Evolutionary conservation across 2,113 vertebrate species (phyloP).

Genomic region (Hylia prasina): DNA sequence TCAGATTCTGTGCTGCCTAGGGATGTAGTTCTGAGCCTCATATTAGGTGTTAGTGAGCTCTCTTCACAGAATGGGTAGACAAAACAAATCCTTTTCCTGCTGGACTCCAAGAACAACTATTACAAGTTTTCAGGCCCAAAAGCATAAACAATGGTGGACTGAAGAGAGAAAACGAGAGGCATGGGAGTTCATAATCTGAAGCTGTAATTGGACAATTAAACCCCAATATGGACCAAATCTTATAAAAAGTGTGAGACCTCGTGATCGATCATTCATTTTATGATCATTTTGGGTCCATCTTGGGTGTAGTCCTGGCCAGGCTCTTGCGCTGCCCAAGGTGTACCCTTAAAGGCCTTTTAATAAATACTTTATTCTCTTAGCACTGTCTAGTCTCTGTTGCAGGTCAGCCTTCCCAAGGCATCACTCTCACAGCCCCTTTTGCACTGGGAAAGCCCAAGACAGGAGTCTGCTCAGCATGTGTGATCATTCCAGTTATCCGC

Average conservation of each 20-base stretch:
- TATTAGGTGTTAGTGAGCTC: neutral
- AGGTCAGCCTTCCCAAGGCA: neutral
- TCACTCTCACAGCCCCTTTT: neutral
- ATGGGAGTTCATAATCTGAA: neutral
- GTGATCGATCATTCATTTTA: neutral
- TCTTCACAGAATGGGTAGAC: neutral
- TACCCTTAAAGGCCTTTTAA: neutral
- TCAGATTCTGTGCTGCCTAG: neutral
- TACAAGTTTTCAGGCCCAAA: neutral
- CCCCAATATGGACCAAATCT: neutral
- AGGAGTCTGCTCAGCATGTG: fast-evolving
- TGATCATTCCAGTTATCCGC: neutral
- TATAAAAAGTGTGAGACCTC: neutral
- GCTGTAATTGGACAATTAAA: neutral
- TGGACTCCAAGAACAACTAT: neutral
- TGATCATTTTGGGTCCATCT: neutral
- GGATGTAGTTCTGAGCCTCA: neutral
- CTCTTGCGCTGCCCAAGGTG: neutral
- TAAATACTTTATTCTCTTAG: neutral
- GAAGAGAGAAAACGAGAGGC: neutral
- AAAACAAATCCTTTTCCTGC: neutral
- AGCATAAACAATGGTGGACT: neutral
- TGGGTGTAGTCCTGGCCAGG: neutral
- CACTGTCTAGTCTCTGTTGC: neutral
- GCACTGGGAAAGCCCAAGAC: neutral